These are phyloP conservation scores for Ochotona princeps DNA, from an alignment of 2,113 vertebrate species.

Conservation along the genomic window DNA sequence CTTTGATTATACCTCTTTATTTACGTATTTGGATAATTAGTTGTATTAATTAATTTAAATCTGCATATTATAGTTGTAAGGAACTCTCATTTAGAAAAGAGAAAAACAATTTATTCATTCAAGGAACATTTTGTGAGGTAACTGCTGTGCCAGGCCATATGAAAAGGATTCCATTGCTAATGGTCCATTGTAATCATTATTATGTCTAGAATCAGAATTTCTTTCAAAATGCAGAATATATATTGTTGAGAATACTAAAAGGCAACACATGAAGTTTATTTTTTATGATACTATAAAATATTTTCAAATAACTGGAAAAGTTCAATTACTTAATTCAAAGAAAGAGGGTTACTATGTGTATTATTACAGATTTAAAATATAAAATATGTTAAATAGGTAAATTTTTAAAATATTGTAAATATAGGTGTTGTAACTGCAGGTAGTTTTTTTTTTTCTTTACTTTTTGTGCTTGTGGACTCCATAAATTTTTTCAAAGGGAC, in stretches of 20 bases:
- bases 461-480: background rate
- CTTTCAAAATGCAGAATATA: background rate
- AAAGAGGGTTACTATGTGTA: background rate
- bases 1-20: constrained; percentile 52
- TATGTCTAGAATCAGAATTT: background rate
- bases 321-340: background rate
- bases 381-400: background rate
- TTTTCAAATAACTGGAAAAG: background rate
- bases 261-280: background rate
- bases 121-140: background rate
- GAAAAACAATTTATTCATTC: constrained; percentile 9
- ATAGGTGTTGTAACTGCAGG: background rate
- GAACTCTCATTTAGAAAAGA: background rate
- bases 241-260: background rate
- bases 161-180: background rate
- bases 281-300: background rate
- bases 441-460: background rate
- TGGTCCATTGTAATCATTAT: background rate
- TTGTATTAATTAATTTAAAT: constrained; percentile 64
- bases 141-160: background rate
- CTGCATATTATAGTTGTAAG: background rate
- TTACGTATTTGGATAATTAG: constrained; percentile 40
- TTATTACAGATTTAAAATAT: background rate
- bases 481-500: no score
- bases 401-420: background rate